A percentile compares a stretch with the other conserved stretches of the same genome.
Conservation (phyloP, 2,888 invertebrate genomes). For the Hololepta plana region DNA sequence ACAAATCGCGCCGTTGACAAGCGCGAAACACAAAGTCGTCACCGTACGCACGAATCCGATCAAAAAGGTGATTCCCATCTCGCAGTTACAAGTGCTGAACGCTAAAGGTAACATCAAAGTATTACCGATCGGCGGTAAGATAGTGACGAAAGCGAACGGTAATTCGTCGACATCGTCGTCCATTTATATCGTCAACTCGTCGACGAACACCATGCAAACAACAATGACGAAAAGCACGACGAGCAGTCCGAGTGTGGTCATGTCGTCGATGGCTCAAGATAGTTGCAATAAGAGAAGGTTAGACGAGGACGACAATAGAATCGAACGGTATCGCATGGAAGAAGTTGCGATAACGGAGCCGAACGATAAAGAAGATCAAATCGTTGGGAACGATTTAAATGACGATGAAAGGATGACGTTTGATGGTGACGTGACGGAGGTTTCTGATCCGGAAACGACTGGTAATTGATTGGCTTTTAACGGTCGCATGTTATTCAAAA, state of each 20-base stretch:
- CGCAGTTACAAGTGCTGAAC: constrained; percentile 24
- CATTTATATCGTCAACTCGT: constrained; percentile 19
- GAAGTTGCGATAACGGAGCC: too few relatives aligned
- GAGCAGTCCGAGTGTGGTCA: constrained; percentile 12
- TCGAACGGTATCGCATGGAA: too few relatives aligned
- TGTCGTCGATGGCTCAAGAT: constrained; percentile 12
- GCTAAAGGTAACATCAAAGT: constrained; percentile 25
- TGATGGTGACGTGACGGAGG: too few relatives aligned
- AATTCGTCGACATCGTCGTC: constrained; percentile 16
- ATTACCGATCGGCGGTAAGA: constrained; percentile 21
- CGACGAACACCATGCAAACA: constrained; percentile 10
- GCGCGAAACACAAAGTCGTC: constrained; percentile 9
- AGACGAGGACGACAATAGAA: background rate
- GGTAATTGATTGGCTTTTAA: too few relatives aligned
- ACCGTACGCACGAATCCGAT: constrained; percentile 13
- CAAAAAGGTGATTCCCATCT: constrained; percentile 21
- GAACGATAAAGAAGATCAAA: too few relatives aligned
- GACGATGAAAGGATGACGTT: too few relatives aligned
- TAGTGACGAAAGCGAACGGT: constrained; percentile 18
- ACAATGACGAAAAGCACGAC: constrained; percentile 13
- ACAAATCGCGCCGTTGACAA: constrained; percentile 6
- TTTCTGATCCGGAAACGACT: too few relatives aligned
- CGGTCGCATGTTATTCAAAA: too few relatives aligned
- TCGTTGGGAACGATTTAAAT: too few relatives aligned
- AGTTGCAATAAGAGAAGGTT: constrained; percentile 5